Conservation (phyloP, 2,113 vertebrate genomes). For the Ceuthmochares aereus region DNA sequence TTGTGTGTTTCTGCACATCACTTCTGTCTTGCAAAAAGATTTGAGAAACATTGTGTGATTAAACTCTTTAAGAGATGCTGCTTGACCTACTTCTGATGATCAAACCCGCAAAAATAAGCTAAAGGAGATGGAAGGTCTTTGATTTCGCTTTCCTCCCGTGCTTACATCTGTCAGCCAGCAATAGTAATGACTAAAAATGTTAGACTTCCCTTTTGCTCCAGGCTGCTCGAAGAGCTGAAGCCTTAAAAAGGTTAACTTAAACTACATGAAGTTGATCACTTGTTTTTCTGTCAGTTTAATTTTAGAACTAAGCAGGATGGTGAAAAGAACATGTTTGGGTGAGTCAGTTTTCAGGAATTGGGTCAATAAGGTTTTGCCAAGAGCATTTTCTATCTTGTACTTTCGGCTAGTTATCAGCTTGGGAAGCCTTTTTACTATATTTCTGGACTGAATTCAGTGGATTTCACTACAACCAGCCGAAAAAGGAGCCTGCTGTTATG, state of each 20-base stretch:
- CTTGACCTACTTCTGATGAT: background rate
- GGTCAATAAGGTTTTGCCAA: slow-evolving; percentile 7
- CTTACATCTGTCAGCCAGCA: background rate
- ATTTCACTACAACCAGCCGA: background rate
- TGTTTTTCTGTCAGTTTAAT: background rate
- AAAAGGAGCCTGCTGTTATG: background rate
- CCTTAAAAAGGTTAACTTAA: background rate
- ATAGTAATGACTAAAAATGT: background rate
- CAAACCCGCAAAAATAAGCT: background rate
- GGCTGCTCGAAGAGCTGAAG: background rate
- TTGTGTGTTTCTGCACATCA: background rate
- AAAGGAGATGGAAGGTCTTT: background rate
- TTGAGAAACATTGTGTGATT: background rate
- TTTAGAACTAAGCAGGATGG: background rate
- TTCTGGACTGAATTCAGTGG: background rate
- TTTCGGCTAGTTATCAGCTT: slow-evolving; percentile 22
- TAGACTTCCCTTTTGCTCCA: background rate
- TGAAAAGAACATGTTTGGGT: background rate
- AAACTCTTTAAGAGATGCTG: background rate
- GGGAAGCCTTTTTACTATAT: background rate
- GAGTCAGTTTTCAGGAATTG: slow-evolving; percentile 17
- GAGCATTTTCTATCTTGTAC: background rate
- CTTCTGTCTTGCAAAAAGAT: background rate
- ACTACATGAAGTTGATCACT: background rate
- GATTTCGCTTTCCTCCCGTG: background rate